Evolutionary conservation across 2,888 invertebrate genomes (phyloP).

Genomic region (Drosophila lutescens): DNA sequence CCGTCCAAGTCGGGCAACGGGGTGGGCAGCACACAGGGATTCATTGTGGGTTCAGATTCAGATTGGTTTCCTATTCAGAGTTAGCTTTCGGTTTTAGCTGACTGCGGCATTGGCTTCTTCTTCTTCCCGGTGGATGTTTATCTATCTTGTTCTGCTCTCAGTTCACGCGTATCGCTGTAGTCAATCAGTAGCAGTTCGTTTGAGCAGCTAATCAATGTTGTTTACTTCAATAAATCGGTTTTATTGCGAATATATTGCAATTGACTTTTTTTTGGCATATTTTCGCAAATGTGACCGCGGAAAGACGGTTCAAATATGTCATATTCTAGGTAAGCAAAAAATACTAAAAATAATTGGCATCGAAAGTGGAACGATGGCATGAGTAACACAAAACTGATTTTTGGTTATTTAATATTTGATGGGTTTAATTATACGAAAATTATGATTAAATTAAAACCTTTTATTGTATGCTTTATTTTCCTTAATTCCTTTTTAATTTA

Average conservation of each 20-base stretch:
- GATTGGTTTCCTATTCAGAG: not conserved
- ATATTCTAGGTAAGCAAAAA: not conserved
- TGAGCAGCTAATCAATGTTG: not conserved
- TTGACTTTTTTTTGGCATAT: conserved; percentile 6
- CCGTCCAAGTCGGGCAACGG: conserved; percentile 91
- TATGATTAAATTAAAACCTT: too few species aligned
- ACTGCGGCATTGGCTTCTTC: not conserved
- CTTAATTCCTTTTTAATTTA: not conserved
- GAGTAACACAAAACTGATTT: not conserved
- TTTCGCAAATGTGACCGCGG: not conserved
- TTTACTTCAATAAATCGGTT: not conserved
- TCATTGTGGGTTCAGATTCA: conserved; percentile 85
- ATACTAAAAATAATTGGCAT: not conserved
- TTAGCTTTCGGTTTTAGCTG: not conserved
- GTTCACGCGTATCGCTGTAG: not conserved
- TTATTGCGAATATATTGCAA: not conserved
- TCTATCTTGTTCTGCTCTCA: not conserved
- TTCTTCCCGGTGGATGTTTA: not conserved
- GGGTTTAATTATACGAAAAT: too few species aligned
- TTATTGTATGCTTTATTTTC: not conserved
- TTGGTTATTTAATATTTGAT: too few species aligned
- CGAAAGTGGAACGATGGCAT: not conserved
- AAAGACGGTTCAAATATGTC: conserved; percentile 5
- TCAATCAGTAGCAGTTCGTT: not conserved
- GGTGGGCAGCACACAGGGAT: conserved; percentile 89